phyloP scores from a whole-genome alignment of 2,888 invertebrate species.

The Andrena camellia region DNA sequence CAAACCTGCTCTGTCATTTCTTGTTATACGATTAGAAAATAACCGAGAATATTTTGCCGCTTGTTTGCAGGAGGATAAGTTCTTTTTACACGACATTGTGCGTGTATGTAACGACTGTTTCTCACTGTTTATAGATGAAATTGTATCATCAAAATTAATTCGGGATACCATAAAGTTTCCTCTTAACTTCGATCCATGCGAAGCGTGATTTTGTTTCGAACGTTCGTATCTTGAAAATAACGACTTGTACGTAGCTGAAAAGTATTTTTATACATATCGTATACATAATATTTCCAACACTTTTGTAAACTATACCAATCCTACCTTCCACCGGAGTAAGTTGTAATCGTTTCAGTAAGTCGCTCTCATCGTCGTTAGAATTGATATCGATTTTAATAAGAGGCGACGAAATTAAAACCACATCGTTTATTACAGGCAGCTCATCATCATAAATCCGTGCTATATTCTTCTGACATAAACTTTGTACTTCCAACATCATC shows the following conservation, averaged over 20 bases:
- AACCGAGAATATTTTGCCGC: conserved; percentile 77
- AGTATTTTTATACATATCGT: conserved; percentile 18
- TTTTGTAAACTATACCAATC: background rate
- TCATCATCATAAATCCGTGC: conserved; percentile 43
- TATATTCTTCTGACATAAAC: conserved; percentile 31
- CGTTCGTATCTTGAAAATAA: conserved; percentile 74
- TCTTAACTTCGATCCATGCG: conserved; percentile 56
- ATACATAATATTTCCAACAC: background rate
- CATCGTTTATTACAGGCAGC: conserved; percentile 63
- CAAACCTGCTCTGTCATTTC: conserved; percentile 57
- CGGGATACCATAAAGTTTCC: conserved; percentile 67
- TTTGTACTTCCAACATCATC: conserved; percentile 44
- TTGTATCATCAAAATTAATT: conserved; percentile 73
- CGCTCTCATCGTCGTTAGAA: conserved; percentile 55
- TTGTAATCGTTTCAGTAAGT: conserved; percentile 72
- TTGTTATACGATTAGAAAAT: conserved; percentile 67
- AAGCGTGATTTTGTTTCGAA: conserved; percentile 43
- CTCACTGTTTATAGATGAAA: conserved; percentile 46
- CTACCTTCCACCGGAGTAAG: conserved; percentile 80
- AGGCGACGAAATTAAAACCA: conserved; percentile 79
- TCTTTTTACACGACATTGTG: conserved; percentile 48
- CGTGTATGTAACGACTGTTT: conserved; percentile 36
- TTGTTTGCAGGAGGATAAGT: conserved; percentile 54
- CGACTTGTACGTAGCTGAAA: conserved; percentile 69
- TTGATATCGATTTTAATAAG: conserved; percentile 75